Conservation (phyloP, 2,888 invertebrate species). For the Alsophila aescularia region DNA sequence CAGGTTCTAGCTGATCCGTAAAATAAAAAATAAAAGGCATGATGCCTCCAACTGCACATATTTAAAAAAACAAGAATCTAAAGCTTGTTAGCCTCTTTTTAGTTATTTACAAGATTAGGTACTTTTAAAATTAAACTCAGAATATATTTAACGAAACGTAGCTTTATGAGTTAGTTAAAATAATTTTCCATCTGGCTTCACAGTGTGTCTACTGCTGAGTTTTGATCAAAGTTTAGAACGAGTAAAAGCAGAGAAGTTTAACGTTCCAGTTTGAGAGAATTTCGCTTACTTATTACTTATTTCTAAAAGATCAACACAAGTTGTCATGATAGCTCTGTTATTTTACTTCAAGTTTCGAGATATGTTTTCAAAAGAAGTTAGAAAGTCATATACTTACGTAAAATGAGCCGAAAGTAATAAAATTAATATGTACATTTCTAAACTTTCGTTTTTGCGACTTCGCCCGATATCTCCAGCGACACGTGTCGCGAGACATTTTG, state of each 20-base stretch:
- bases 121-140: conserved; percentile 42
- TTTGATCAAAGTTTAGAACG: conserved; percentile 40
- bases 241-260: conserved; percentile 33
- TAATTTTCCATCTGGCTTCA: conserved; percentile 44
- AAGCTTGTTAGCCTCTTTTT: too few relatives aligned
- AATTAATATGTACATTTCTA: not conserved
- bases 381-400: not conserved
- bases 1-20: too few relatives aligned
- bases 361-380: conserved; percentile 15
- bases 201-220: conserved; percentile 38
- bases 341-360: conserved; percentile 16
- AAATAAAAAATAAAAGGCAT: too few relatives aligned
- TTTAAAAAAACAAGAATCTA: too few relatives aligned
- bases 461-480: too few relatives aligned
- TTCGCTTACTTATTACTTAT: conserved; percentile 23
- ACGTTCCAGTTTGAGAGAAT: conserved; percentile 28
- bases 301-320: conserved; percentile 32
- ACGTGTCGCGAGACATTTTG: too few relatives aligned
- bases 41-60: too few relatives aligned
- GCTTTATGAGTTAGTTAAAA: conserved; percentile 43
- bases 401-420: not conserved
- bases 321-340: conserved; percentile 25
- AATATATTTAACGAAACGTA: conserved; percentile 42
- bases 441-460: too few relatives aligned
- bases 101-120: conserved; percentile 21